A percentile compares a stretch with the other conserved stretches of the same genome.
Conservation (phyloP, 2,797 vertebrate species). For the Bufotes viridis region DNA sequence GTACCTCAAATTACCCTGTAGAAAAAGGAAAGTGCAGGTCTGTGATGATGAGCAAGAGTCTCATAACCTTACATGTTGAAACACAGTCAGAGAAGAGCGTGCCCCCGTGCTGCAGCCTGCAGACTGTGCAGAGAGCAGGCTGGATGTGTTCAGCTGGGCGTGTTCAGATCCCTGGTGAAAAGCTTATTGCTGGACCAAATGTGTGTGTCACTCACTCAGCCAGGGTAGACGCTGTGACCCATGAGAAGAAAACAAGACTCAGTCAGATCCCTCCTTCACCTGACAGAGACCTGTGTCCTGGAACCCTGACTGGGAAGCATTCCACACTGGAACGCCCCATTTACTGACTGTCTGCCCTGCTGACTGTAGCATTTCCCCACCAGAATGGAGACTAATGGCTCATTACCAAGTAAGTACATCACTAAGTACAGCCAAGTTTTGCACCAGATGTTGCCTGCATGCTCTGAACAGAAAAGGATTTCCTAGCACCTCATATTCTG, state of each 20-base stretch:
- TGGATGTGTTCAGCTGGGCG: slow-evolving; percentile 21
- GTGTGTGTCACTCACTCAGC: slow-evolving; percentile 5
- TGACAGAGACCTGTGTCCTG: not conserved
- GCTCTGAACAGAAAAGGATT: not conserved
- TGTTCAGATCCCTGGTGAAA: not conserved
- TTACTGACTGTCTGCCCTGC: not conserved
- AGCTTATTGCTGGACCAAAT: too few relatives aligned
- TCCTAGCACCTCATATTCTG: not conserved
- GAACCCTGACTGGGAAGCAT: too few relatives aligned
- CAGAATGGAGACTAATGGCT: slow-evolving; percentile 48
- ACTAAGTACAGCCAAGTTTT: not conserved
- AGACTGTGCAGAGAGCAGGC: not conserved
- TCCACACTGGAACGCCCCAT: not conserved
- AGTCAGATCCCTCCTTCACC: not conserved
- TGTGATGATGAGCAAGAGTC: not conserved
- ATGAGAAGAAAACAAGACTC: not conserved
- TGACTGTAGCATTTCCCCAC: not conserved
- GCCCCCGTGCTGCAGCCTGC: not conserved
- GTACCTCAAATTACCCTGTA: not conserved
- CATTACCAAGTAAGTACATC: not conserved
- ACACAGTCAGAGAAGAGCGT: not conserved
- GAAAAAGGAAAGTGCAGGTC: not conserved
- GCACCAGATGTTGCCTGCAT: not conserved
- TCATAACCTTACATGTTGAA: not conserved
- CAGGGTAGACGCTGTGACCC: slow-evolving; percentile 3